phyloP scores from a whole-genome alignment of 2,113 vertebrate genomes.

The Gallinago jamesoni region DNA sequence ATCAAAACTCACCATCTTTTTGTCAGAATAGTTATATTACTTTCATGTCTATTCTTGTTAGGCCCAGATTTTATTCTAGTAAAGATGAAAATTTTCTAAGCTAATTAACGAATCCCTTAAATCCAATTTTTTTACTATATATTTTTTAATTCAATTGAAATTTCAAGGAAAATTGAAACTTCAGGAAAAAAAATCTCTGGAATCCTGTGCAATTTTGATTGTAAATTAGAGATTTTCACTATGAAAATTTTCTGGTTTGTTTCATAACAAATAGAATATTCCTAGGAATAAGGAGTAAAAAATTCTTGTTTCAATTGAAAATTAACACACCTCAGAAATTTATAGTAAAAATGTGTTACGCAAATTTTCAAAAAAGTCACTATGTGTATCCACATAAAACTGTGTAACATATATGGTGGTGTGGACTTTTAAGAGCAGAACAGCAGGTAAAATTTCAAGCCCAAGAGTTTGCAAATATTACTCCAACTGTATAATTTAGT shows the following conservation, averaged over 20 bases:
- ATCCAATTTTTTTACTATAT: neutral
- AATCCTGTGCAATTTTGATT: neutral
- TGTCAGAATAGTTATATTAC: neutral
- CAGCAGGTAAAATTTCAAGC: neutral
- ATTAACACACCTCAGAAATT: neutral
- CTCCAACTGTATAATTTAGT: neutral
- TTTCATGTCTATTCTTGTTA: neutral
- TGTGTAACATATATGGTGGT: neutral
- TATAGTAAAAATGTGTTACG: neutral
- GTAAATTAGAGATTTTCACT: neutral
- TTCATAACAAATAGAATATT: neutral
- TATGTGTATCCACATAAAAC: neutral
- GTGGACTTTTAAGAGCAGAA: neutral
- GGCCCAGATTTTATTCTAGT: neutral
- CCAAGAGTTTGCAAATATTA: neutral
- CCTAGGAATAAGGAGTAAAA: neutral
- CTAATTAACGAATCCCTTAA: neutral
- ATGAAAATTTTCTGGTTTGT: neutral
- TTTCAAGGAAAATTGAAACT: neutral
- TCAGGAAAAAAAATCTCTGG: neutral
- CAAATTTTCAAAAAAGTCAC: neutral
- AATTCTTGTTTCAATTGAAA: neutral
- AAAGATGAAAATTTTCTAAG: neutral
- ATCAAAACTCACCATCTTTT: neutral
- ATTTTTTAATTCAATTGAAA: neutral